These are phyloP conservation scores for Myathropa florea DNA, from an alignment of 2,888 invertebrate genomes.

Conservation along the genomic window DNA sequence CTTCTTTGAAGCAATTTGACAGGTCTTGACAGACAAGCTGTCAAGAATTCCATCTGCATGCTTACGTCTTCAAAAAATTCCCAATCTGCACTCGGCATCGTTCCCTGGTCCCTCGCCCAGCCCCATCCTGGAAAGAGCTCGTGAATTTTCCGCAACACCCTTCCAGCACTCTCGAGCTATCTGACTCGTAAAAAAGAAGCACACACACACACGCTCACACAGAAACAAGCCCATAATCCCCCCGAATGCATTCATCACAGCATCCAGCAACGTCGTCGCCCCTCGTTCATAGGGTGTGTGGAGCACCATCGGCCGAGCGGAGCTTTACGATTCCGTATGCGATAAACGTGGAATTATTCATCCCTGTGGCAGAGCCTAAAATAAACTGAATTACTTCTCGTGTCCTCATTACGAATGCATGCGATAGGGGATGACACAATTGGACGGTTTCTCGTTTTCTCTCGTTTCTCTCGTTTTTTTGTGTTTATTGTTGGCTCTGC, in stretches of 20 bases:
- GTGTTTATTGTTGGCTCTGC: not conserved
- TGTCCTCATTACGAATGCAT: conserved; percentile 59
- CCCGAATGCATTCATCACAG: not conserved
- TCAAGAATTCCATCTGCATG: no score
- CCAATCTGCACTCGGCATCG: no score
- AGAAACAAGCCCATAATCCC: not conserved
- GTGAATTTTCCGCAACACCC: not conserved
- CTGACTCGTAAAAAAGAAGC: not conserved
- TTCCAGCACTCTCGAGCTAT: not conserved
- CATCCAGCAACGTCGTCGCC: not conserved
- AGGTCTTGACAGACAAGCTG: no score
- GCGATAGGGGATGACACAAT: conserved; percentile 18
- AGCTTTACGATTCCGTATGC: conserved; percentile 1
- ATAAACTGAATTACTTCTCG: conserved; percentile 49
- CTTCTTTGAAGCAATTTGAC: no score
- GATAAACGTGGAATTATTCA: conserved; percentile 30
- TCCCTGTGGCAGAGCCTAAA: conserved; percentile 27
- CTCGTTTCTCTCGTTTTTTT: not conserved
- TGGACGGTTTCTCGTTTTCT: not conserved
- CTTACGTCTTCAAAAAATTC: no score
- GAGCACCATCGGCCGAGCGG: not conserved
- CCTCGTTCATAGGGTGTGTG: not conserved
- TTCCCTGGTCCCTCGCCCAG: no score
- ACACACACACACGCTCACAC: not conserved
- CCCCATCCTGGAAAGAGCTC: no score